phyloP scores from a whole-genome alignment of 2,113 vertebrate genomes.

The Hucho hucho region DNA sequence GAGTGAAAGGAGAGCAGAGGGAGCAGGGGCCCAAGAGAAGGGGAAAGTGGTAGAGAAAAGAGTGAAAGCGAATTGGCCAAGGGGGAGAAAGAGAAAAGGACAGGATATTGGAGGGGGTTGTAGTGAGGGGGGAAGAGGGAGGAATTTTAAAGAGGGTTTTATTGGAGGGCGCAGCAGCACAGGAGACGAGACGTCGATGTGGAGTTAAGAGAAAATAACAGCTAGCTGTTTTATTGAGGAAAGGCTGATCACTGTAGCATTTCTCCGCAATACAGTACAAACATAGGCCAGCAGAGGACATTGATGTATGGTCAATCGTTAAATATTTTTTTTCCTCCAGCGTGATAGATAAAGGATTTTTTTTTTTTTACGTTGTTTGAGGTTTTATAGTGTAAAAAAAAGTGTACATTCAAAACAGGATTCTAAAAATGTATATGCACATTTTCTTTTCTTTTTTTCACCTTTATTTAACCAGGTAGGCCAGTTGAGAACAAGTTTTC shows the following conservation, averaged over 20 bases:
- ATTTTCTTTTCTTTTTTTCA: too few relatives aligned
- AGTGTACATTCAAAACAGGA: too few relatives aligned
- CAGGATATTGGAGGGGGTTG: slow-evolving; percentile 5
- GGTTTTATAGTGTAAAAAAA: too few relatives aligned
- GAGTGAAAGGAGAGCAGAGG: not conserved
- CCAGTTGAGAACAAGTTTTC: too few relatives aligned
- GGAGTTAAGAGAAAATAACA: slow-evolving; percentile 22
- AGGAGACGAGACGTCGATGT: slow-evolving; percentile 42
- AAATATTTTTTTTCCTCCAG: slow-evolving; percentile 10
- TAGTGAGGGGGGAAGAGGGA: slow-evolving; percentile 29
- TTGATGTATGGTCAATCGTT: slow-evolving; percentile 24
- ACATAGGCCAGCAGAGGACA: slow-evolving; percentile 33
- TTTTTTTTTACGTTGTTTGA: not conserved
- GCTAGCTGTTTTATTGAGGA: slow-evolving; percentile 5
- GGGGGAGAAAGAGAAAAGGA: not conserved
- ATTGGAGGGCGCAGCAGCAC: slow-evolving; percentile 52
- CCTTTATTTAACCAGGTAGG: too few relatives aligned
- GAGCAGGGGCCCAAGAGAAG: not conserved
- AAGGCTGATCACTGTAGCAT: slow-evolving; percentile 41
- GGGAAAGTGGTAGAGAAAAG: not conserved
- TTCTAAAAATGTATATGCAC: too few relatives aligned
- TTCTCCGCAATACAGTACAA: slow-evolving; percentile 32
- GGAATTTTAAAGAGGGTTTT: slow-evolving; percentile 50
- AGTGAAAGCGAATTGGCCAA: not conserved
- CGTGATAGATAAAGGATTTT: not conserved